Base-by-base conservation (phyloP, 2,888 invertebrate genomes). In the Punctoribates punctum region DNA sequence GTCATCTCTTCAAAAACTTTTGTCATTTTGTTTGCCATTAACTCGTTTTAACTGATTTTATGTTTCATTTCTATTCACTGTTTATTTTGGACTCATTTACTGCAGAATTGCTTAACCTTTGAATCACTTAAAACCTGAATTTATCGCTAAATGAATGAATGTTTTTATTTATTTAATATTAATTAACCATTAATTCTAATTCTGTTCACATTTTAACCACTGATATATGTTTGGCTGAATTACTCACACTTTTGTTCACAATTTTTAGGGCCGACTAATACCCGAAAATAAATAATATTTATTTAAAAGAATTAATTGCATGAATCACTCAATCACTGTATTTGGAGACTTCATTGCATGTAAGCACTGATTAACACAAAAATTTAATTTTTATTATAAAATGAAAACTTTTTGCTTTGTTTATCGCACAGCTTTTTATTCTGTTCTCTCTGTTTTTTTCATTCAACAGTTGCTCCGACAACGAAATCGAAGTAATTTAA, bases 331-430 rank as follows among this genome's bases (percentile, higher is more conserved):
- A 9, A 62, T 67, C 9, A 42, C 23, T 67, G 42, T 67, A 67
- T 42, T 67, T n/a, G 67, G 34, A 67, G 67, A 67, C 60, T 60
- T 57, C 60, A 60, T 67, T 67, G 67, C 67, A 67, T 67, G 67
- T 67, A 67, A 67, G 67, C 38, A 38, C 34, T 67, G 34, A 65
- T 29, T n/a, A 1, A 65, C 29, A 6, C 1, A 23, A 11, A 42
- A 42, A 8, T 42, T 42, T 38, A 1, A 67, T 67, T 38, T 67
- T n/a, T n/a, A 20, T 65, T n/a, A 34, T 34, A 17, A 15, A 29
- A 17, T 13, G 15, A 2, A 29, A 17, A 25, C 8, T n/a, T 20
- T 38, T 38, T 67, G 42, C 20, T 17, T 11, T 29, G 17, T 4
- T 23, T 38, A 13, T 38, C 1, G 20, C 20, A 29, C 60, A 60